These are phyloP conservation scores for Gymnosoma rotundatum DNA, from an alignment of 2,888 invertebrate species.

Conservation along the genomic window DNA sequence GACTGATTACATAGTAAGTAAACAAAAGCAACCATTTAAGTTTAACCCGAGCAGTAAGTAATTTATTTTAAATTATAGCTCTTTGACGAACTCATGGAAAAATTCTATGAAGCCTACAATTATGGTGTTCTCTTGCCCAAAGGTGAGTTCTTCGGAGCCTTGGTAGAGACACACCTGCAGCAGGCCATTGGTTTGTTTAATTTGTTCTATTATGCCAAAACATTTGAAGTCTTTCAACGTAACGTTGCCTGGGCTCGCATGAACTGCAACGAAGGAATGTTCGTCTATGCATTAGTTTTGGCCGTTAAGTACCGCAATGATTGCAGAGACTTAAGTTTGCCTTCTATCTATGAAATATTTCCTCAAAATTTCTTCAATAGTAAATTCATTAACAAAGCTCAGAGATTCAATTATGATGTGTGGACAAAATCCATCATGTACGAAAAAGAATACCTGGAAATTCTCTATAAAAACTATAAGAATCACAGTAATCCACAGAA, in stretches of 20 bases:
- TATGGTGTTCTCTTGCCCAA: constrained; percentile 83
- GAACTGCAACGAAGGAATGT: constrained; percentile 87
- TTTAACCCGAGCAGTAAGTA: too few relatives aligned
- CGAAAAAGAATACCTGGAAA: constrained; percentile 77
- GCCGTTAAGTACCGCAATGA: constrained; percentile 86
- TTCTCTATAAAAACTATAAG: constrained; percentile 71
- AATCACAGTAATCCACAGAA: constrained; percentile 43
- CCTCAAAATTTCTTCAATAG: constrained; percentile 88
- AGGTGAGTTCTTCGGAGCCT: constrained; percentile 84
- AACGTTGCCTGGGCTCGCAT: constrained; percentile 87
- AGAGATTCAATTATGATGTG: constrained; percentile 83
- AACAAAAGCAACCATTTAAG: too few relatives aligned
- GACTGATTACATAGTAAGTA: constrained; percentile 67
- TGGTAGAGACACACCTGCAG: constrained; percentile 83
- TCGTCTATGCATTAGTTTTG: constrained; percentile 85
- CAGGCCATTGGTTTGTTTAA: constrained; percentile 85
- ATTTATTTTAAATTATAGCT: not conserved
- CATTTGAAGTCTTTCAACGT: constrained; percentile 87
- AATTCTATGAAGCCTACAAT: constrained; percentile 75
- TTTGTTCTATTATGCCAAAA: constrained; percentile 87
- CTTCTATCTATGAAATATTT: constrained; percentile 88
- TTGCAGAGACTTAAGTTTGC: constrained; percentile 86
- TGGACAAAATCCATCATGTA: constrained; percentile 82
- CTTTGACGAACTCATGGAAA: constrained; percentile 74
- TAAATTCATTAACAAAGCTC: constrained; percentile 86